These are phyloP conservation scores for Drosophila trapezifrons DNA, from an alignment of 1,140 invertebrate species.

Conservation along the genomic window DNA sequence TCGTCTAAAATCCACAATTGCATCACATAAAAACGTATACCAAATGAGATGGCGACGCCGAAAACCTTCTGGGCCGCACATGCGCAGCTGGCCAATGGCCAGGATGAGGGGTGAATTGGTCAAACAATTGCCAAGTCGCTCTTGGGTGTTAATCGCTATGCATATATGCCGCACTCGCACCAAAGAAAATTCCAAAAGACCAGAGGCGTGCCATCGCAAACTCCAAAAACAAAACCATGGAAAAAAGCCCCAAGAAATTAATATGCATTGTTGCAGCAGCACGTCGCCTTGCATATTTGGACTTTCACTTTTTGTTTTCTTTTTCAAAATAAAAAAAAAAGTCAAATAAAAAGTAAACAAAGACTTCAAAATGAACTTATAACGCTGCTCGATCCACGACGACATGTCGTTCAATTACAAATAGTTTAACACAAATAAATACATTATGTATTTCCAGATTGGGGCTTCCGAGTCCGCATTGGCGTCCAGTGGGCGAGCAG, in stretches of 20 bases:
- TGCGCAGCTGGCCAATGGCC: slow-evolving; percentile 23
- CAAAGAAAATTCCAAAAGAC: slow-evolving; percentile 45
- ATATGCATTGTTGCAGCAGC: slow-evolving; percentile 78
- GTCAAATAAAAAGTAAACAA: slow-evolving; percentile 13
- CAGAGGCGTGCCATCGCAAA: slow-evolving; percentile 31
- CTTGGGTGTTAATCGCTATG: slow-evolving; percentile 62
- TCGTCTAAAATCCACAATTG: slow-evolving; percentile 44
- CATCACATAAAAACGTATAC: slow-evolving; percentile 61
- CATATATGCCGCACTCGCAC: slow-evolving; percentile 27
- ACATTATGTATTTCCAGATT: slow-evolving; percentile 52
- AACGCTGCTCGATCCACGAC: slow-evolving; percentile 15
- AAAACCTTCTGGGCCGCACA: slow-evolving; percentile 32
- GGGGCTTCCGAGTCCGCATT: slow-evolving; percentile 31
- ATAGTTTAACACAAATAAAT: slow-evolving; percentile 47
- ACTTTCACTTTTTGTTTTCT: slow-evolving; percentile 80
- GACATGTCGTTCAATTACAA: slow-evolving; percentile 47
- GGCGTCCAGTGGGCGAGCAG: slow-evolving; percentile 31
- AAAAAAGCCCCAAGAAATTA: slow-evolving; percentile 58
- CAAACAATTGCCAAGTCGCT: slow-evolving; percentile 39
- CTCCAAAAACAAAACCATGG: slow-evolving; percentile 36
- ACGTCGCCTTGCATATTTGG: slow-evolving; percentile 64
- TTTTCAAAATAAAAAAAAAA: slow-evolving; percentile 37
- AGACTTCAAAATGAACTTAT: slow-evolving; percentile 51
- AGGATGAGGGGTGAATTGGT: slow-evolving; percentile 8
- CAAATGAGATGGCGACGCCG: not conserved